Conservation (phyloP, 2,113 vertebrate genomes). For the Taurulus bubalis region DNA sequence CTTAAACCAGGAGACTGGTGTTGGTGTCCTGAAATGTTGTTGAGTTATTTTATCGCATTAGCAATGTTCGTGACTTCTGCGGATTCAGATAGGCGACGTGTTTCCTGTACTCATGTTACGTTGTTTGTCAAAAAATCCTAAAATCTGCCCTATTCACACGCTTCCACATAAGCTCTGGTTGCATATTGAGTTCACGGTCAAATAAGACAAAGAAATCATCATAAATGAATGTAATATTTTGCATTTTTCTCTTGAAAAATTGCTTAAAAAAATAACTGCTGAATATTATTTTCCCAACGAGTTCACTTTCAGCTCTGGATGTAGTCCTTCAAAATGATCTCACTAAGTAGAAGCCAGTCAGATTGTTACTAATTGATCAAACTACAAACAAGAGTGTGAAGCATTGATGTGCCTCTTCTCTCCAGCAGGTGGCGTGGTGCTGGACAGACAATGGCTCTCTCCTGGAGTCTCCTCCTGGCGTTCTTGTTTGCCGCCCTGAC, state of each 20-base stretch:
- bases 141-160: too few species aligned
- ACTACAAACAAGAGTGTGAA: background rate
- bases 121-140: too few species aligned
- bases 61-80: too few species aligned
- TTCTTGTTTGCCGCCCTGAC: conserved; percentile 62
- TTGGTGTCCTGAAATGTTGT: too few species aligned
- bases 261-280: background rate
- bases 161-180: too few species aligned
- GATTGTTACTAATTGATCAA: too few species aligned
- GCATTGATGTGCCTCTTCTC: conserved; percentile 23
- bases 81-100: too few species aligned
- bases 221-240: background rate
- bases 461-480: conserved; percentile 65
- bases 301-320: background rate
- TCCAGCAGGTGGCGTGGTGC: conserved; percentile 71
- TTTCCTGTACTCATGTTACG: too few species aligned
- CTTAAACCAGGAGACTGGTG: too few species aligned
- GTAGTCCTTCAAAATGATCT: background rate
- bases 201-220: background rate
- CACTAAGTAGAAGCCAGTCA: background rate
- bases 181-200: background rate
- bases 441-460: conserved; percentile 67
- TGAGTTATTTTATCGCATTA: too few species aligned
- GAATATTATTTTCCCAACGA: too few species aligned
- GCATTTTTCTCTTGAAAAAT: background rate